Evolutionary conservation across 2,888 invertebrate genomes (phyloP).

Genomic region (Leucophora obtusa): DNA sequence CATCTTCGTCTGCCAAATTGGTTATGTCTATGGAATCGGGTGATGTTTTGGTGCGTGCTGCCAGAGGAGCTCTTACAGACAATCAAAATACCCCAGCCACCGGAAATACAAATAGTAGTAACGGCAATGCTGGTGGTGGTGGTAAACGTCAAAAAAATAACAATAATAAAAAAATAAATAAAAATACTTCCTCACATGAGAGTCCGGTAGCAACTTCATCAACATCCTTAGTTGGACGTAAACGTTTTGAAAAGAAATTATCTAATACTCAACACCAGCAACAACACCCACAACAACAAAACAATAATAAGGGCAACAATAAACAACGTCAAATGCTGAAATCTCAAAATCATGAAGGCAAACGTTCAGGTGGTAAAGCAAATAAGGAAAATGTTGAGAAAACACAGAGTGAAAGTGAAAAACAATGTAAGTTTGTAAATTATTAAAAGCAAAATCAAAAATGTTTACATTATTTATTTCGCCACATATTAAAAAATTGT

Average conservation of each 20-base stretch:
- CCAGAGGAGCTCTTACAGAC: slow-evolving; percentile 67
- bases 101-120: slow-evolving; percentile 49
- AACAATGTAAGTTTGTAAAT: slow-evolving; percentile 66
- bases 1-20: slow-evolving; percentile 63
- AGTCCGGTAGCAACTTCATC: slow-evolving; percentile 34
- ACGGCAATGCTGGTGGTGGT: slow-evolving; percentile 50
- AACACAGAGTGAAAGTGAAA: slow-evolving; percentile 59
- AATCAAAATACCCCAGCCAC: slow-evolving; percentile 41
- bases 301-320: slow-evolving; percentile 66
- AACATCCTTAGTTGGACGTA: slow-evolving; percentile 53
- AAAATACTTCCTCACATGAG: slow-evolving; percentile 64
- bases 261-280: slow-evolving; percentile 67
- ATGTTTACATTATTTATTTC: neutral
- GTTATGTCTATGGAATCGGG: slow-evolving; percentile 65
- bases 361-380: slow-evolving; percentile 71
- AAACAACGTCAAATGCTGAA: slow-evolving; percentile 73
- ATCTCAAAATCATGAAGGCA: slow-evolving; percentile 72
- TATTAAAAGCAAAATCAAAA: neutral
- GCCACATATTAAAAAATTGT: too few species aligned
- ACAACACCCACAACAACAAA: slow-evolving; percentile 65
- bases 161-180: slow-evolving; percentile 73
- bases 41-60: slow-evolving; percentile 71
- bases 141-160: slow-evolving; percentile 73
- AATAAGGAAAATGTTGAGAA: slow-evolving; percentile 65
- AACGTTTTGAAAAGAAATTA: slow-evolving; percentile 67